phyloP scores from a whole-genome alignment of 2,113 vertebrate genomes.

The Columba janthina region DNA sequence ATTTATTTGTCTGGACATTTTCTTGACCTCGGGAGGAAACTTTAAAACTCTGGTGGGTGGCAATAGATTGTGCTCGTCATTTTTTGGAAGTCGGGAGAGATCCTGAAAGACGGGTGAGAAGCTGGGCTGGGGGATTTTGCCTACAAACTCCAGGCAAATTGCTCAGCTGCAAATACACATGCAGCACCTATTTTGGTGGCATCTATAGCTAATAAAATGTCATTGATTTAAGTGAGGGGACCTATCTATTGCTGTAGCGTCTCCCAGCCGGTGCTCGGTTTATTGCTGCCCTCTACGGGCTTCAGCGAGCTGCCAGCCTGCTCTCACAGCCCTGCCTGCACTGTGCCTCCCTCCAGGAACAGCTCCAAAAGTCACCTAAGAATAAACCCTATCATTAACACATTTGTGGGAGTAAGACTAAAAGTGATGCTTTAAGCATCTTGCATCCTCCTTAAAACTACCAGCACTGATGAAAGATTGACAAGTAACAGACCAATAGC shows the following conservation, averaged over 20 bases:
- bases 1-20: conserved; percentile 77
- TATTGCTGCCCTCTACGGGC: conserved; percentile 78
- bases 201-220: not conserved
- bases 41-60: conserved; percentile 59
- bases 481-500: conserved; percentile 64
- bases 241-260: not conserved
- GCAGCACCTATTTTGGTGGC: not conserved
- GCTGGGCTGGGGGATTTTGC: not conserved
- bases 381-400: conserved; percentile 70
- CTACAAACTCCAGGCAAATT: not conserved
- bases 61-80: not conserved
- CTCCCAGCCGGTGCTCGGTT: not conserved
- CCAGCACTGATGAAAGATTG: conserved; percentile 48
- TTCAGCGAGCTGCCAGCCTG: conserved; percentile 21
- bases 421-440: conserved; percentile 61
- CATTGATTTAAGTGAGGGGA: not conserved
- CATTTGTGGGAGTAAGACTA: conserved; percentile 65
- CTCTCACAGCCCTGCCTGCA: conserved; percentile 30
- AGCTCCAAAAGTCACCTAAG: conserved; percentile 67
- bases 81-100: not conserved
- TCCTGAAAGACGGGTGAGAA: not conserved
- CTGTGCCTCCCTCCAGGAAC: conserved; percentile 54
- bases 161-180: rapidly evolving
- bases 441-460: conserved; percentile 62
- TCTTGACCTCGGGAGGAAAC: conserved; percentile 71